Conservation (phyloP, 2,888 invertebrate genomes). For the Brachypalpus laphriformis region DNA sequence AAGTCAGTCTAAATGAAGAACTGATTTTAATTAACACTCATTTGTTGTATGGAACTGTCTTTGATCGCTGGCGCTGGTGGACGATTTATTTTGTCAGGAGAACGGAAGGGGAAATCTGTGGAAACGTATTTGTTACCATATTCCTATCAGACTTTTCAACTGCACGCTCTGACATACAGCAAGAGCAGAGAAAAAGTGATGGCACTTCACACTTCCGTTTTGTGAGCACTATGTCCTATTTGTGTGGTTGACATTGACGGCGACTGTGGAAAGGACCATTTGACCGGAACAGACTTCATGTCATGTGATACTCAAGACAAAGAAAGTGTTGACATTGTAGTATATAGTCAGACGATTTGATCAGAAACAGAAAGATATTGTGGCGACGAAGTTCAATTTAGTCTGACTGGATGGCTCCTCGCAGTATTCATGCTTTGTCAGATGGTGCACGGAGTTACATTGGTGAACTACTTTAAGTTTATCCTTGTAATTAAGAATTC, state of each 20-base stretch:
- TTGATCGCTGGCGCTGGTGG: not conserved
- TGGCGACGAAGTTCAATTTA: not conserved
- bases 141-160: conserved; percentile 36
- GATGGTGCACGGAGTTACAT: not conserved
- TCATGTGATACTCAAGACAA: conserved; percentile 39
- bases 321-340: conserved; percentile 14
- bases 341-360: not conserved
- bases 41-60: conserved; percentile 11
- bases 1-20: conserved; percentile 27
- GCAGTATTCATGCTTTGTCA: not conserved
- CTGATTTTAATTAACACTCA: conserved; percentile 65
- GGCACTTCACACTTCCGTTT: conserved; percentile 20
- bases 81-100: conserved; percentile 27
- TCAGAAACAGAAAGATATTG: not conserved
- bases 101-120: not conserved
- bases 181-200: conserved; percentile 10
- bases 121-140: conserved; percentile 12
- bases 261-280: conserved; percentile 16
- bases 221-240: not conserved
- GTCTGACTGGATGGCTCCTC: not conserved
- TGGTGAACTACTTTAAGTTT: conserved; percentile 7
- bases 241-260: conserved; percentile 4
- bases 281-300: conserved; percentile 20
- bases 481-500: not conserved
- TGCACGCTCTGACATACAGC: not conserved